Conservation (phyloP, 2,888 invertebrate species). For the Euzetes globulus region DNA sequence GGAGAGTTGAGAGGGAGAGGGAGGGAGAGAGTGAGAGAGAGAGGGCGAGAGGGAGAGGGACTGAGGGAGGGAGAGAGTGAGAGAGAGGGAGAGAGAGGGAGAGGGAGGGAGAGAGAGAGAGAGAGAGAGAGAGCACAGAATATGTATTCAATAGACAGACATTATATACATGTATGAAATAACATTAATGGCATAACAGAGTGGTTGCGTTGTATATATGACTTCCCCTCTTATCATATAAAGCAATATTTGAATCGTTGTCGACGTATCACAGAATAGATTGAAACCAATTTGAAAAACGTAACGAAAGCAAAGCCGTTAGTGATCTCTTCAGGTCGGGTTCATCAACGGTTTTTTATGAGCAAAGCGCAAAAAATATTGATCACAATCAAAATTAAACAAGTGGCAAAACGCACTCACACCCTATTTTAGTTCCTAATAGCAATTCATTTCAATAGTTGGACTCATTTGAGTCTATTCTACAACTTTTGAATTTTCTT, state of each 20-base stretch:
- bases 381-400: not conserved
- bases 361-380: not conserved
- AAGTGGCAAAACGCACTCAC: not conserved
- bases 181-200: not conserved
- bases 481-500: not conserved
- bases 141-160: too few relatives aligned
- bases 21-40: too few relatives aligned
- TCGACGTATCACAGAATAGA: slow-evolving; percentile 4
- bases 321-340: not conserved
- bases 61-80: too few relatives aligned
- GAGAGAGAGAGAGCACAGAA: too few relatives aligned
- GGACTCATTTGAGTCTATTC: not conserved
- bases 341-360: slow-evolving; percentile 9
- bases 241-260: not conserved
- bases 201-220: not conserved
- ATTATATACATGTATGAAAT: too few relatives aligned
- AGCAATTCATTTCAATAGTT: not conserved
- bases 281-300: not conserved
- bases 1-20: too few relatives aligned
- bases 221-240: not conserved
- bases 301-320: not conserved
- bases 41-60: too few relatives aligned
- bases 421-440: not conserved
- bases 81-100: too few relatives aligned
- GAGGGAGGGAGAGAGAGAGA: too few relatives aligned